Percentiles rank a stretch among this genome's conserved stretches.
Conservation (phyloP, 2,113 vertebrate genomes). For the human region DNA sequence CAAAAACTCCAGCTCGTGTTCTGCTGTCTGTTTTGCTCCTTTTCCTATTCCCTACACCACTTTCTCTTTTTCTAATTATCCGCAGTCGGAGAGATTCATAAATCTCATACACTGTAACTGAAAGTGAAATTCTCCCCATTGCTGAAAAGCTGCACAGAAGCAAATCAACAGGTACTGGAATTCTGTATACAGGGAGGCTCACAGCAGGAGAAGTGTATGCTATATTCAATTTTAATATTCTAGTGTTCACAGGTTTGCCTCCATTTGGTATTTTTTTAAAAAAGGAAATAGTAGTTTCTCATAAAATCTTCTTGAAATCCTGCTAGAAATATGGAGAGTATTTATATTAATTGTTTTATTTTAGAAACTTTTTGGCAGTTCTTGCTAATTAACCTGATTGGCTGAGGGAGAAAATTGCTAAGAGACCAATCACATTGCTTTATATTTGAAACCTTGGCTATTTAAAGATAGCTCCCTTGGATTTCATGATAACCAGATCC, state of each 20-base stretch:
- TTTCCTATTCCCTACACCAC: neutral
- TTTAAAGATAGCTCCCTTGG: neutral
- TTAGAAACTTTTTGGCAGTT: neutral
- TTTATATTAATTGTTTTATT: neutral
- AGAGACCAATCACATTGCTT: neutral
- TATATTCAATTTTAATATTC: neutral
- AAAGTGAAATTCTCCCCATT: slow-evolving; percentile 40
- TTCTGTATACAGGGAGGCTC: neutral
- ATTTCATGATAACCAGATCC: neutral
- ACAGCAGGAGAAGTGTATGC: neutral
- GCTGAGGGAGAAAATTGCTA: neutral
- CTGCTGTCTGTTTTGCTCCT: neutral
- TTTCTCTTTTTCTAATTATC: slow-evolving; percentile 23
- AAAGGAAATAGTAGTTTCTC: neutral
- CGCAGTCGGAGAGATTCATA: neutral
- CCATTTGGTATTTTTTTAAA: neutral
- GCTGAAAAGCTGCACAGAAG: neutral
- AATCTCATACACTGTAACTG: neutral
- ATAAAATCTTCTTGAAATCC: neutral
- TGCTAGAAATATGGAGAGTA: neutral
- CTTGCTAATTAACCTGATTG: neutral
- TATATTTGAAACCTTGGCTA: neutral
- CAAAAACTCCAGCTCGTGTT: neutral
- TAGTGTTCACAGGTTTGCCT: neutral
- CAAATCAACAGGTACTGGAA: neutral